phyloP scores from a whole-genome alignment of 2,113 vertebrate species.

The Butastur rufipennis region DNA sequence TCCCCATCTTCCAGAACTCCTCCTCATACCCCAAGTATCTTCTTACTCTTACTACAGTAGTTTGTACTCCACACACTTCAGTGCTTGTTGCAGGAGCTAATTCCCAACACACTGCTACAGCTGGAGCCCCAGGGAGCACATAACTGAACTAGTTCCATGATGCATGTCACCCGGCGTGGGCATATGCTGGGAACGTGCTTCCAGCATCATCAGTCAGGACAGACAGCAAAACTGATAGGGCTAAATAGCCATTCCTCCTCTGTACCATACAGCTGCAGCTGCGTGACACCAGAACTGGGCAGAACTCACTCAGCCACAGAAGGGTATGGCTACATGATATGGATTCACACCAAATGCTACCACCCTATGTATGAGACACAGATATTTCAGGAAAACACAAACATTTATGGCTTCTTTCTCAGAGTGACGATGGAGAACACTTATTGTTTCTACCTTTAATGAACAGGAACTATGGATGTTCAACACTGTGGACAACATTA shows the following conservation, averaged over 20 bases:
- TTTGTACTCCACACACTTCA: background rate
- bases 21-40: background rate
- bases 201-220: background rate
- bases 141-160: background rate
- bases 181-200: background rate
- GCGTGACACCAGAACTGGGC: background rate
- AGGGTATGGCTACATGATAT: background rate
- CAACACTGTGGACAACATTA: background rate
- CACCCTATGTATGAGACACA: background rate
- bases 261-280: background rate
- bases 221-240: background rate
- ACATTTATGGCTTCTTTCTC: background rate
- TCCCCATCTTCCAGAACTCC: background rate
- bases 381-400: background rate
- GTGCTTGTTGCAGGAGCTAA: background rate
- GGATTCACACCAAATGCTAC: background rate
- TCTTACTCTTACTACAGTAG: background rate
- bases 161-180: fast-evolving
- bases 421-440: background rate
- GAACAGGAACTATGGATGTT: background rate
- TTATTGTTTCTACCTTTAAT: background rate
- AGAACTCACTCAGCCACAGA: background rate
- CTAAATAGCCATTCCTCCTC: background rate
- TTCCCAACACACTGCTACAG: background rate
- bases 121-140: background rate